Evolutionary conservation across 2,113 vertebrate genomes (phyloP).

Genomic region (Myrmophylax atrothorax): DNA sequence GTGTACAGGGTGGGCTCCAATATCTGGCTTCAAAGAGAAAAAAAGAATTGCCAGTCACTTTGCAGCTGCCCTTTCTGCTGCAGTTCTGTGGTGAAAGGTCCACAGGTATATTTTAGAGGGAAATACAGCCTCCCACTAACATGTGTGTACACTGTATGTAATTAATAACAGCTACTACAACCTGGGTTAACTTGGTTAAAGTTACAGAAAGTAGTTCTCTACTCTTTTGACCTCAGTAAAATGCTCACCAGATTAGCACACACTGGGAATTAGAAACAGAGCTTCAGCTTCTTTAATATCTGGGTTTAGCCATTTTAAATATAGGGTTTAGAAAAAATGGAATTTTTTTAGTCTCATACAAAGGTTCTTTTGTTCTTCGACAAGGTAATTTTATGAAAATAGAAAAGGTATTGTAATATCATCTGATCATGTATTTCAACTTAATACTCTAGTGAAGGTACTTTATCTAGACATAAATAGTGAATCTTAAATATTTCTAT

Average conservation of each 20-base stretch:
- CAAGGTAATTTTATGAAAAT: not conserved
- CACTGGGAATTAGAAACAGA: not conserved
- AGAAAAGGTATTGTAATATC: not conserved
- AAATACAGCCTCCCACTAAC: not conserved
- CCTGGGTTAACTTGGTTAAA: not conserved
- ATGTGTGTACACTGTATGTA: accelerated
- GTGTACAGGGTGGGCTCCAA: not conserved
- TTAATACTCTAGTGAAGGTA: not conserved
- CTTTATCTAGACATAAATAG: not conserved
- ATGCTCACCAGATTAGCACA: not conserved
- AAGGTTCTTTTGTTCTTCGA: not conserved
- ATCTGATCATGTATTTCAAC: not conserved
- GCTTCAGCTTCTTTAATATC: not conserved
- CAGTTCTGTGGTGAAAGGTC: not conserved
- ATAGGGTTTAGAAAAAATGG: not conserved
- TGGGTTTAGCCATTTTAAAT: not conserved
- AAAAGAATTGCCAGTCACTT: not conserved
- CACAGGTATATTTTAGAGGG: not conserved
- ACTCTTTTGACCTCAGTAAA: not conserved
- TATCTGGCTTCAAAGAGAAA: not conserved
- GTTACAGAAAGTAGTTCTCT: not conserved
- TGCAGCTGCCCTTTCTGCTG: not conserved
- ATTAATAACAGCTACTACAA: not conserved
- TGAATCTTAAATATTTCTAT: not conserved
- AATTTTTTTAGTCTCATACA: not conserved